Percentiles rank a stretch among this genome's conserved stretches.
Conservation (phyloP, 2,888 invertebrate genomes). For the Phalangium opilio region DNA sequence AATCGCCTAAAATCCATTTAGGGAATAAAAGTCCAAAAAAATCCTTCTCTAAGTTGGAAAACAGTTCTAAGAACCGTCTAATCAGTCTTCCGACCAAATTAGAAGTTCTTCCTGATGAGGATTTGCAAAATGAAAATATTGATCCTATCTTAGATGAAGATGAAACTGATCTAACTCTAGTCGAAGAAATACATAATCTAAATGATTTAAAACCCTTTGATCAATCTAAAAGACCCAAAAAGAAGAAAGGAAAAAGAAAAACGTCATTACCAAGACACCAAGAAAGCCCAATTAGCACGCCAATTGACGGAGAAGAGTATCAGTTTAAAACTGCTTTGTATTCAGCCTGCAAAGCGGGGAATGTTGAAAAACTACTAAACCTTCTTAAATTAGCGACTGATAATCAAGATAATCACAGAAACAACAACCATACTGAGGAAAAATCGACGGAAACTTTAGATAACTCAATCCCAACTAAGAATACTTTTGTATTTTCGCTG, state of each 20-base stretch:
- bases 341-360: background rate
- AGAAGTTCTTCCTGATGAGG: too few relatives aligned
- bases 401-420: too few relatives aligned
- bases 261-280: too few relatives aligned
- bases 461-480: too few relatives aligned
- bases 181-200: background rate
- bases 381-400: background rate
- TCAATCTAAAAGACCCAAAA: background rate
- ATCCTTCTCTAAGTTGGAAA: background rate
- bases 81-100: too few relatives aligned
- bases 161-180: background rate
- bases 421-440: background rate
- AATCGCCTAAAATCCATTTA: background rate
- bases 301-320: conserved; percentile 2
- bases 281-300: background rate
- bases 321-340: conserved; percentile 1
- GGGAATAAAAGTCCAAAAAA: background rate
- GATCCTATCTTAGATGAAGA: background rate
- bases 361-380: background rate
- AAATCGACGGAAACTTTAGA: too few relatives aligned
- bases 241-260: conserved; percentile 1
- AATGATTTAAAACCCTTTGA: background rate
- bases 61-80: too few relatives aligned
- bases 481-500: background rate
- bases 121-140: too few relatives aligned